Evolutionary conservation across 2,888 invertebrate genomes (phyloP).

Genomic region (Agrochola circellaris): DNA sequence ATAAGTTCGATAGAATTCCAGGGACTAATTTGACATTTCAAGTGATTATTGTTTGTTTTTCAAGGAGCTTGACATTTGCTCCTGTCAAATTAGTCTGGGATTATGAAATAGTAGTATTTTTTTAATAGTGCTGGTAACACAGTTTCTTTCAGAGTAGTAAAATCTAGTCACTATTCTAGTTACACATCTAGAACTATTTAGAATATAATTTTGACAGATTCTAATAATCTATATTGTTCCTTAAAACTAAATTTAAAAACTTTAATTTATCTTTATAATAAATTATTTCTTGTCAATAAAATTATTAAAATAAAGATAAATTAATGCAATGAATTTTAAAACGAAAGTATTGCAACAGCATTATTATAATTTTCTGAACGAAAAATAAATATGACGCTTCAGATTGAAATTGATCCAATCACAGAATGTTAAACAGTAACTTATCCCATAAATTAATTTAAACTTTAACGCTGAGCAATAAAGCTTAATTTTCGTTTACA

Average conservation of each 20-base stretch:
- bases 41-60: too few relatives aligned
- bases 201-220: background rate
- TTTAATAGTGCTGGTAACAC: background rate
- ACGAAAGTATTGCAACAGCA: background rate
- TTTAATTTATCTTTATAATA: background rate
- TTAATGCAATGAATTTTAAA: background rate
- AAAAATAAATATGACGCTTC: conserved; percentile 56
- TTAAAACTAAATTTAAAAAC: background rate
- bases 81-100: too few relatives aligned
- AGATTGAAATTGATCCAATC: conserved; percentile 50
- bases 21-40: too few relatives aligned
- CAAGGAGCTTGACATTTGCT: too few relatives aligned
- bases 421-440: conserved; percentile 30
- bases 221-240: background rate
- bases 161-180: too few relatives aligned
- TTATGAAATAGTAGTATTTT: conserved; percentile 27
- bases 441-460: background rate
- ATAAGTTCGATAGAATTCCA: background rate
- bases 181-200: background rate
- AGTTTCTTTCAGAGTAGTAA: background rate
- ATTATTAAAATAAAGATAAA: background rate
- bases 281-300: too few relatives aligned
- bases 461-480: fast-evolving
- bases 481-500: conserved; percentile 13
- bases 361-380: conserved; percentile 38